Conservation (phyloP, 2,888 invertebrate species). For the Linnaemya vulpina region DNA sequence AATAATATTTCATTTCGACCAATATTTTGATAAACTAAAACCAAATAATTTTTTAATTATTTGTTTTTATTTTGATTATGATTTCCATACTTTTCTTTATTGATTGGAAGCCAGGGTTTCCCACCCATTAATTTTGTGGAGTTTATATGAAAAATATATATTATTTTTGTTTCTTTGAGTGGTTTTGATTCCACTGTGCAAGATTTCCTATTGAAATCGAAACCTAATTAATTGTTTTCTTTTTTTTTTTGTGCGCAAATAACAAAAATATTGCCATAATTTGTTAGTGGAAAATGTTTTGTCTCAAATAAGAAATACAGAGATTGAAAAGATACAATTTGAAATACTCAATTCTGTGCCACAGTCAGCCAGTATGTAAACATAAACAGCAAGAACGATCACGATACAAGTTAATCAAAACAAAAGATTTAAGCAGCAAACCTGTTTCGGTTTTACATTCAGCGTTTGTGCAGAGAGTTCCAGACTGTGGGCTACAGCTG, state of each 20-base stretch:
- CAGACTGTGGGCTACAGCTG: not conserved
- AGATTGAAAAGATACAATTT: not conserved
- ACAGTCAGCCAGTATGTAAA: slow-evolving; percentile 1
- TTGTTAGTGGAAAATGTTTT: not conserved
- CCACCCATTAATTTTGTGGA: not conserved
- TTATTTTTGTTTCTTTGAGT: too few relatives aligned
- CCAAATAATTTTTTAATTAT: slow-evolving; percentile 22
- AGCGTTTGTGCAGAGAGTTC: not conserved
- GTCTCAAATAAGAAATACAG: not conserved
- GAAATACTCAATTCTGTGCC: slow-evolving; percentile 3
- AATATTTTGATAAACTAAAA: not conserved
- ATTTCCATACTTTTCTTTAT: not conserved
- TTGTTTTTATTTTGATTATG: slow-evolving; percentile 38
- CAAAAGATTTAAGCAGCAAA: slow-evolving; percentile 59
- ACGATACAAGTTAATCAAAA: slow-evolving; percentile 38
- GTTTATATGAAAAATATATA: too few relatives aligned
- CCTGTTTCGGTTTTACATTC: slow-evolving; percentile 53
- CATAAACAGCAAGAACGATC: slow-evolving; percentile 35
- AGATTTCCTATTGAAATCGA: not conserved
- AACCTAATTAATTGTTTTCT: not conserved
- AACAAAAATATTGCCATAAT: not conserved
- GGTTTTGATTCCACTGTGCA: too few relatives aligned
- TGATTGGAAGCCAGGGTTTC: slow-evolving; percentile 30
- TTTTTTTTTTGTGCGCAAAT: not conserved
- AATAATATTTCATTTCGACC: slow-evolving; percentile 77